Evolutionary conservation across 2,113 vertebrate genomes (phyloP).

Genomic region (Hipposideros armiger): DNA sequence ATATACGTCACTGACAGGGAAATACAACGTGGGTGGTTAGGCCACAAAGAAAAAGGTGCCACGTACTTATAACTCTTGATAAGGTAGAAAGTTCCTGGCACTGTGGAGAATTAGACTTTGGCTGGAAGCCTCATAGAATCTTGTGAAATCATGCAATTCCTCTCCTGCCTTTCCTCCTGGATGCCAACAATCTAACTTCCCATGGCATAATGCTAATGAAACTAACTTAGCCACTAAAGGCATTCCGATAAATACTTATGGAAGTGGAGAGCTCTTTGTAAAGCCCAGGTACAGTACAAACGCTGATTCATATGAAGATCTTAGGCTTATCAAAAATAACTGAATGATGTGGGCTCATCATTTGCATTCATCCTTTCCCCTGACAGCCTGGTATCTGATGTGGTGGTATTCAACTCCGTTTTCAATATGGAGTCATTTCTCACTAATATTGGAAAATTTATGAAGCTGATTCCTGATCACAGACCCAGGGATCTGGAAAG

Average conservation of each 20-base stretch:
- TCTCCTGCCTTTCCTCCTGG: background rate
- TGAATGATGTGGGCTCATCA: background rate
- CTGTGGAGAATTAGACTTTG: background rate
- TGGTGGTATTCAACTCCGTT: slow-evolving; percentile 93
- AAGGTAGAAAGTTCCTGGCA: background rate
- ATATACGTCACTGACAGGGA: background rate
- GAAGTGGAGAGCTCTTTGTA: background rate
- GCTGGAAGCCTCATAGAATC: background rate
- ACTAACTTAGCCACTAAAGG: background rate
- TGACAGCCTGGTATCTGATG: slow-evolving; percentile 94
- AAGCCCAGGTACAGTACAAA: background rate
- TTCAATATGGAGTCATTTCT: slow-evolving; percentile 99
- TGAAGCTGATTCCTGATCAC: slow-evolving; percentile 97
- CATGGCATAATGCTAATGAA: background rate
- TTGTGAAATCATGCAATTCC: background rate
- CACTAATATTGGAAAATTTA: slow-evolving; percentile 92
- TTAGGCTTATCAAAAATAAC: slow-evolving; percentile 48
- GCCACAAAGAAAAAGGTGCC: background rate
- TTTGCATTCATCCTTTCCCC: slow-evolving; percentile 57
- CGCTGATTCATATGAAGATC: background rate
- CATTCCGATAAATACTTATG: background rate
- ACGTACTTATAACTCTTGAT: background rate
- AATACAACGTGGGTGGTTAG: background rate
- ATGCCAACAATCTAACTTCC: background rate
- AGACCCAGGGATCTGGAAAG: slow-evolving; percentile 93